Percentiles rank a stretch among this genome's conserved stretches.
These are phyloP conservation scores for Epirrhoe tristata DNA, from an alignment of 2,888 invertebrate species.

Conservation along the genomic window DNA sequence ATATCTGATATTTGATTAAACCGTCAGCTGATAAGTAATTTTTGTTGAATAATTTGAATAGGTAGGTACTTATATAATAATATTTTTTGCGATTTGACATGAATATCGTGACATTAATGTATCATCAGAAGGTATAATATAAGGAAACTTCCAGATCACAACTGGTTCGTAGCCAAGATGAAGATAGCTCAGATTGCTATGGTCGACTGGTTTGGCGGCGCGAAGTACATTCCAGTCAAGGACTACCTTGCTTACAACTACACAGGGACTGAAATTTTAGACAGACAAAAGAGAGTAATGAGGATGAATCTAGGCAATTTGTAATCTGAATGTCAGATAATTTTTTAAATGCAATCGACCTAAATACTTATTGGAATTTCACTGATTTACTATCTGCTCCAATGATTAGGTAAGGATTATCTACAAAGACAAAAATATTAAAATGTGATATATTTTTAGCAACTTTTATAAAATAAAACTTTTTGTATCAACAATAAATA, in stretches of 20 bases:
- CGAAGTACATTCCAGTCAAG: conserved; percentile 86
- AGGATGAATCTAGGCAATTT: conserved; percentile 14
- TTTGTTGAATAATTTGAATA: no score
- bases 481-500: conserved; percentile 33
- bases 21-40: no score
- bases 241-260: conserved; percentile 87
- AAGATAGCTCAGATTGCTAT: conserved; percentile 90
- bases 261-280: conserved; percentile 68
- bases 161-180: conserved; percentile 92
- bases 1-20: no score
- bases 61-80: no score
- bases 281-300: conserved; percentile 50
- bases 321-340: not conserved
- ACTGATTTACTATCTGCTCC: no score
- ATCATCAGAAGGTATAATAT: not conserved
- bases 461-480: conserved; percentile 34
- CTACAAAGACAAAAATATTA: conserved; percentile 7
- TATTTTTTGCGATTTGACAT: no score
- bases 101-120: no score
- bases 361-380: no score
- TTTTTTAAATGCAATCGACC: no score
- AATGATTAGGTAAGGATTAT: no score
- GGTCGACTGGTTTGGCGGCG: conserved; percentile 93
- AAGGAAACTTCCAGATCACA: conserved; percentile 86
- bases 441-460: conserved; percentile 36